Base-by-base conservation (phyloP, 2,113 vertebrate genomes). In the Mionectes macconnelli region DNA sequence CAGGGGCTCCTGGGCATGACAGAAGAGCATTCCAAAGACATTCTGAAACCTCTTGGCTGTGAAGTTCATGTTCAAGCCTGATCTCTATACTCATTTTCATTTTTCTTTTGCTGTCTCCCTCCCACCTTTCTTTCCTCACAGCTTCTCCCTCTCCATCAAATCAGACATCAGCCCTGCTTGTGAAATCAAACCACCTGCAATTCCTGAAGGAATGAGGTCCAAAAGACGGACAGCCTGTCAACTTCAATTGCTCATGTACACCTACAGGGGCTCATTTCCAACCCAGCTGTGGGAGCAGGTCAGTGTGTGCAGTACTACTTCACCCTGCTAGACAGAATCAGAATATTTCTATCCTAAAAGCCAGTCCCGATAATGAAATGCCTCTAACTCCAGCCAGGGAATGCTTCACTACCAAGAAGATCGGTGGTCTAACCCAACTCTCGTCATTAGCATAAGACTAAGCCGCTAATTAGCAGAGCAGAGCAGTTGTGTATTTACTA, bases 161-260 rank as follows among this genome's bases (percentile, higher is more conserved):
- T 16, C 53, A 72, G 82, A n/a, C 44, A 56, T 31, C 40, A 59
- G 2, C 42, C 44, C 33, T 15, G 50, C 33, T 21, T 40, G 49
- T 69, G 63, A 66, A 69, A 80, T 17, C 44, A 37, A 66, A 60
- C 2, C 79, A 44, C 67, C 79, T 22, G 67, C 44, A 67, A 40
- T 0, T 94, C 75, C 63, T 57, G 75, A 22, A 86, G 83, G 75
- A 86, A 44, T 2, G 28, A 60, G 59, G 28, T 37, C 37, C 4
- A 4, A 27, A 33, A 76, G 91, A 94, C 35, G 70, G 79, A 44
- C 86, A 60, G 56, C 49, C 83, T 28, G 3, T 22, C 86, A 78
- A 1, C 62, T 28, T 24, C 75, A 17, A 14, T 88, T 16, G 19
- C 21, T 50, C 7, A 0, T 0, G 1, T 18, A 19, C 3, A 4